phyloP scores from a whole-genome alignment of 2,888 invertebrate species.

The Philereme vetulata region DNA sequence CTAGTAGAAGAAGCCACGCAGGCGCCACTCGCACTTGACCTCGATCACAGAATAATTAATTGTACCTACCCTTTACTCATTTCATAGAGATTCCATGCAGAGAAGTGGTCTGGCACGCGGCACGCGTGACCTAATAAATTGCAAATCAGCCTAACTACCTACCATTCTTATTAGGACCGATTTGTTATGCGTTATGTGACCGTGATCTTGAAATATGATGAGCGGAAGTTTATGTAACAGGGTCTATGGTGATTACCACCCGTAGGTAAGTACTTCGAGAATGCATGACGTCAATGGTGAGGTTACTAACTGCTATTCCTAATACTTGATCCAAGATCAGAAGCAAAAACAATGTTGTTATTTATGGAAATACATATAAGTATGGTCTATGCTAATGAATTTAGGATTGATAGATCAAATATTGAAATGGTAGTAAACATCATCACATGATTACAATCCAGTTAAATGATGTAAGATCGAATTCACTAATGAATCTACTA shows the following conservation, averaged over 20 bases:
- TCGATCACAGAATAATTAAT: conserved; percentile 42
- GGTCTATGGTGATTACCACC: conserved; percentile 14
- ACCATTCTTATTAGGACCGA: conserved; percentile 15
- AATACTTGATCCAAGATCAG: too few species aligned
- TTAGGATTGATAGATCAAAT: too few species aligned
- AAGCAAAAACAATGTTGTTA: too few species aligned
- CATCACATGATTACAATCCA: too few species aligned
- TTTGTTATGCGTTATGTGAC: conserved; percentile 24
- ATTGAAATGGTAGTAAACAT: too few species aligned
- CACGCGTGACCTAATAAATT: conserved; percentile 42
- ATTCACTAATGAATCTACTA: too few species aligned
- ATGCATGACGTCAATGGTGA: background rate
- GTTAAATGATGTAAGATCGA: too few species aligned
- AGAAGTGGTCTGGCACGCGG: conserved; percentile 37
- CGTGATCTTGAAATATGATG: conserved; percentile 33
- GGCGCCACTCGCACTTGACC: conserved; percentile 64
- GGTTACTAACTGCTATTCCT: too few species aligned
- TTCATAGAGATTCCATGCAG: conserved; percentile 49
- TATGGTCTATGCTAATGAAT: too few species aligned
- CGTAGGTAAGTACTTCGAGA: conserved; percentile 1
- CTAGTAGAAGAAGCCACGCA: conserved; percentile 57
- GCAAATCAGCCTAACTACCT: conserved; percentile 33
- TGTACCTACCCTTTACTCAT: conserved; percentile 9
- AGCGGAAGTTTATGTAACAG: conserved; percentile 19
- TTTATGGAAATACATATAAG: too few species aligned